These are phyloP conservation scores for Pangasianodon hypophthalmus DNA, from an alignment of 2,113 vertebrate species.

Conservation along the genomic window DNA sequence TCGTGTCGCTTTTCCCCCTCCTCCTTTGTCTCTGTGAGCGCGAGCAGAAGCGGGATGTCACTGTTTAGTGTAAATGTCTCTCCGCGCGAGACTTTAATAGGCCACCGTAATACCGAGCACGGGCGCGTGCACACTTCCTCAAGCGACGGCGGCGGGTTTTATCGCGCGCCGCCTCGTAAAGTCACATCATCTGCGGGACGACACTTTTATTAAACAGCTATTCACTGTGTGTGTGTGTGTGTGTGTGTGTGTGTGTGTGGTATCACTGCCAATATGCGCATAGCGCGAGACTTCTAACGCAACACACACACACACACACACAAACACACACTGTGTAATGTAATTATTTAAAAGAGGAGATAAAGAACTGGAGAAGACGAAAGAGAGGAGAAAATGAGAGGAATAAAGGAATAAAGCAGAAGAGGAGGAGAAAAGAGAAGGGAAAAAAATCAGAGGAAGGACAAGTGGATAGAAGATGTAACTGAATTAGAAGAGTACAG, in stretches of 20 bases:
- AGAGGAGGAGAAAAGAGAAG: neutral
- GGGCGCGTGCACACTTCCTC: slow-evolving; percentile 70
- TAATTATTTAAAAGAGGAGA: neutral
- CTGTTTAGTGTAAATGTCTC: slow-evolving; percentile 61
- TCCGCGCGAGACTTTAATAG: slow-evolving; percentile 63
- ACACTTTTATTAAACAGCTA: slow-evolving; percentile 72
- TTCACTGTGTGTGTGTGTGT: slow-evolving; percentile 56
- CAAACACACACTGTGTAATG: neutral
- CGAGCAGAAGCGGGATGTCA: slow-evolving; percentile 60
- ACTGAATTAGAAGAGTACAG: neutral
- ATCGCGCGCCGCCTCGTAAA: slow-evolving; percentile 75
- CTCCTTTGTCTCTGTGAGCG: slow-evolving; percentile 67
- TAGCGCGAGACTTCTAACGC: neutral
- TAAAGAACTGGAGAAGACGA: neutral
- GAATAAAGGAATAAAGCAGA: neutral
- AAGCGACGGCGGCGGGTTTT: slow-evolving; percentile 72
- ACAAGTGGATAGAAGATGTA: neutral
- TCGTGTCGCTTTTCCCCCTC: slow-evolving; percentile 59
- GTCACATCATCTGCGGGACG: slow-evolving; percentile 68
- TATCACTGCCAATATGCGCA: neutral
- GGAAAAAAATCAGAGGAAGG: neutral
- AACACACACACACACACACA: neutral
- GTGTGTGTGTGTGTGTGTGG: slow-evolving; percentile 8
- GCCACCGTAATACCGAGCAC: slow-evolving; percentile 63
- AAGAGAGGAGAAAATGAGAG: neutral